A percentile compares a stretch with the other conserved stretches of the same genome.
These are phyloP conservation scores for Oryzias woworae DNA, from an alignment of 2,113 vertebrate species.

Conservation along the genomic window DNA sequence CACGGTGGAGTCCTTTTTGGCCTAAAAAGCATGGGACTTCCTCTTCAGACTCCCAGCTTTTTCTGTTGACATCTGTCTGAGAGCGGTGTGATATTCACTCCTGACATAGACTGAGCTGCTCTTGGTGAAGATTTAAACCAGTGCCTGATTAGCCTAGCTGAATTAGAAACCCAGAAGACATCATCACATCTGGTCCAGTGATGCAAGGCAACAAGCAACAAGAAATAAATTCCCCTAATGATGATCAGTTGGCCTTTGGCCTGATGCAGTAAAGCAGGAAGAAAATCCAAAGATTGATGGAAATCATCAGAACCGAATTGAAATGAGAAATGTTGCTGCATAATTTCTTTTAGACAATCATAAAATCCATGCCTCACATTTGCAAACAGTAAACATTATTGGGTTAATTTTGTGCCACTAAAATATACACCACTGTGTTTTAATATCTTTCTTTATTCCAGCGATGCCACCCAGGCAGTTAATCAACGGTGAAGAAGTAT, in stretches of 20 bases:
- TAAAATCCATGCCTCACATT: too few relatives aligned
- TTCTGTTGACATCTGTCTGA: conserved; percentile 56
- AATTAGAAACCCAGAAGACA: conserved; percentile 53
- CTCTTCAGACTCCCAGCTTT: conserved; percentile 35
- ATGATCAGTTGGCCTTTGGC: conserved; percentile 35
- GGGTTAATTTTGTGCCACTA: too few relatives aligned
- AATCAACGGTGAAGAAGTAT: too few relatives aligned
- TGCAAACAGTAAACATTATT: too few relatives aligned
- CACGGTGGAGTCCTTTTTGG: conserved; percentile 20
- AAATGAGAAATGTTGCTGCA: neutral
- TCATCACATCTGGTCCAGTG: conserved; percentile 55
- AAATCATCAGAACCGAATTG: conserved; percentile 1
- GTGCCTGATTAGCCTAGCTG: conserved; percentile 37
- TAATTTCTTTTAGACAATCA: neutral
- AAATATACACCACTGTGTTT: too few relatives aligned
- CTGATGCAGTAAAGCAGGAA: conserved; percentile 15
- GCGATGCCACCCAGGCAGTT: too few relatives aligned
- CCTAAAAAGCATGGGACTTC: conserved; percentile 33
- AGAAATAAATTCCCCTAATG: conserved; percentile 54
- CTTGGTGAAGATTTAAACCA: conserved; percentile 32
- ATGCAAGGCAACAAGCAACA: conserved; percentile 25
- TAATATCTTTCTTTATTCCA: too few relatives aligned
- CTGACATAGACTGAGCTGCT: conserved; percentile 48
- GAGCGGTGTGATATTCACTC: conserved; percentile 47
- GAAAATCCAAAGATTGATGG: conserved; percentile 30